Percentiles rank a stretch among this genome's conserved stretches.
Conservation (phyloP, 2,797 vertebrate species). For the Decapterus maruadsi region DNA sequence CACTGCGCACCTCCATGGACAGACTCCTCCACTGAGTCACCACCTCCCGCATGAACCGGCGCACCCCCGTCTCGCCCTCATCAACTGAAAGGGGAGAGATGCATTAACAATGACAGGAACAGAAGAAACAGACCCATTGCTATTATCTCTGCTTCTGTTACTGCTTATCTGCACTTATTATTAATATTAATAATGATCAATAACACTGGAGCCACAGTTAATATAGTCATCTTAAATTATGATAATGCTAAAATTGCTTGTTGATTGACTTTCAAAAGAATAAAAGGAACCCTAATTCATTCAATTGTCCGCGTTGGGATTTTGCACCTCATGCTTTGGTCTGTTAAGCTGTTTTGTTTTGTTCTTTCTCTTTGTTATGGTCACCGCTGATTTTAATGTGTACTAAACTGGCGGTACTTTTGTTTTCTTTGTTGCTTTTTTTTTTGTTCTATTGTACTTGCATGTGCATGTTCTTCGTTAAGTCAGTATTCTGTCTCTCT, state of each 20-base stretch:
- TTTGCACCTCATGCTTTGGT: neutral
- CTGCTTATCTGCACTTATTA: neutral
- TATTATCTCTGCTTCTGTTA: neutral
- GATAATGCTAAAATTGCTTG: neutral
- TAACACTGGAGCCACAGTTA: neutral
- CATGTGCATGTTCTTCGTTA: too few species aligned
- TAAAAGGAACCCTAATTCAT: neutral
- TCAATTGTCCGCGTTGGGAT: neutral
- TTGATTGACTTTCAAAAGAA: neutral
- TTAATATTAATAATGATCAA: neutral
- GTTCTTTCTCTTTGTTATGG: too few species aligned
- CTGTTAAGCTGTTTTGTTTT: too few species aligned
- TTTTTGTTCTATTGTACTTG: too few species aligned
- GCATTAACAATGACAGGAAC: neutral
- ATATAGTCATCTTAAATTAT: neutral
- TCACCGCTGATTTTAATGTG: too few species aligned
- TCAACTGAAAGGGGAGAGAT: slow-evolving; percentile 82
- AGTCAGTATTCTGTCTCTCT: too few species aligned
- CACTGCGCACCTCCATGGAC: slow-evolving; percentile 94
- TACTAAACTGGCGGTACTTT: too few species aligned
- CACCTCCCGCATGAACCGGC: slow-evolving; percentile 92
- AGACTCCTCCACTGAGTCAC: slow-evolving; percentile 95
- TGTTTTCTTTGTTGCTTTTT: too few species aligned
- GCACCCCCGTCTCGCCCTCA: slow-evolving; percentile 89
- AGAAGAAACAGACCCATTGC: neutral